phyloP scores from a whole-genome alignment of 2,797 vertebrate genomes.

The Nyctibius grandis region DNA sequence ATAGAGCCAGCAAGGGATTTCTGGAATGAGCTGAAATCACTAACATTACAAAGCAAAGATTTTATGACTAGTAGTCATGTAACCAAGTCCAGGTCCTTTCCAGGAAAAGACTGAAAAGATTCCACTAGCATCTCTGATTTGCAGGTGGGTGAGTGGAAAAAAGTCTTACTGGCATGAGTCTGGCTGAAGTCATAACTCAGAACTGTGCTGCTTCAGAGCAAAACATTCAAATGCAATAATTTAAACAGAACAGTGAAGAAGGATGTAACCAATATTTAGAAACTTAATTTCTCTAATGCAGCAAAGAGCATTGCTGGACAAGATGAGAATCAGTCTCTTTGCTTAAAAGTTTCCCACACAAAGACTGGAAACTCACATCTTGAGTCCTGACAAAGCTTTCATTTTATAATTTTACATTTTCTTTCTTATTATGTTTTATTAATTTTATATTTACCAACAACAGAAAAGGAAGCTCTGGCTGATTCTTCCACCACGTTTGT shows the following conservation, averaged over 20 bases:
- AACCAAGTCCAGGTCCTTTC: not conserved
- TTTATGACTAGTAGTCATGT: not conserved
- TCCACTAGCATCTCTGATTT: not conserved
- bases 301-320: not conserved
- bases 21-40: not conserved
- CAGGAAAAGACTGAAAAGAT: not conserved
- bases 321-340: not conserved
- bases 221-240: not conserved
- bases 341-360: not conserved
- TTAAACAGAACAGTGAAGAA: not conserved
- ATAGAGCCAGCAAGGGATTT: not conserved
- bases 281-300: not conserved
- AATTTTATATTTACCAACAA: constrained; percentile 72
- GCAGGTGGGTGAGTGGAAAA: not conserved
- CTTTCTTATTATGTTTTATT: not conserved
- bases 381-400: not conserved
- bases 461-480: constrained; percentile 67
- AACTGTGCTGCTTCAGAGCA: not conserved
- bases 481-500: constrained; percentile 73
- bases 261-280: not conserved
- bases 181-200: not conserved
- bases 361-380: not conserved
- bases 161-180: not conserved
- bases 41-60: not conserved
- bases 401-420: not conserved